These are phyloP conservation scores for Brevimyrus niger DNA, from an alignment of 2,113 vertebrate species.

Conservation along the genomic window DNA sequence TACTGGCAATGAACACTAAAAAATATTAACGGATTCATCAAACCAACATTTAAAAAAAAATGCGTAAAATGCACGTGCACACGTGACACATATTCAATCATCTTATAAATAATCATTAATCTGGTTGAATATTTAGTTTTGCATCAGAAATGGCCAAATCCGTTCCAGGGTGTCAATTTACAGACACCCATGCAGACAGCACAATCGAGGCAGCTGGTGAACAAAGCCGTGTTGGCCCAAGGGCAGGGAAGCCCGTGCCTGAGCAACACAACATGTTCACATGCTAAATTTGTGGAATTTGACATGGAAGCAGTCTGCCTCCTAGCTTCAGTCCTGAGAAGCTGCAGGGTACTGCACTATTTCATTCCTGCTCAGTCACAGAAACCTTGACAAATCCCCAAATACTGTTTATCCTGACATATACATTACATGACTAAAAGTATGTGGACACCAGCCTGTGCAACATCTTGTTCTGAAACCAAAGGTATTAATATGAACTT, in stretches of 20 bases:
- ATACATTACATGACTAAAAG: background rate
- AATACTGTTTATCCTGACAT: background rate
- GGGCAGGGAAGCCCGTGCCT: background rate
- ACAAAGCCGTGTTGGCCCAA: background rate
- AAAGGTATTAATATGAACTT: background rate
- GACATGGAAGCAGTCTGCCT: background rate
- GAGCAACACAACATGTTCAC: background rate
- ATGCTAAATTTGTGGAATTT: no score
- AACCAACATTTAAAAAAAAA: slow-evolving; percentile 33
- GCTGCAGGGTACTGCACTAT: background rate
- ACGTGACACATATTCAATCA: background rate
- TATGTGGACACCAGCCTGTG: background rate
- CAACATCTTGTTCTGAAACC: background rate
- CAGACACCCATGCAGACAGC: background rate
- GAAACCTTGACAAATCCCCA: background rate
- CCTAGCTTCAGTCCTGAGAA: background rate
- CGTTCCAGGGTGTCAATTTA: background rate
- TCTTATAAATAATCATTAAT: background rate
- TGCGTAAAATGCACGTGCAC: slow-evolving; percentile 1
- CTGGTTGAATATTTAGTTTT: background rate
- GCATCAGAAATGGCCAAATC: background rate
- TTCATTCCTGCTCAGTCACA: background rate
- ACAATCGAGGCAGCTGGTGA: background rate
- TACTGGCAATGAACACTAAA: slow-evolving; percentile 19
- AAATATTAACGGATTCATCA: slow-evolving; percentile 12